These are phyloP conservation scores for Dynastes tityus DNA, from an alignment of 2,888 invertebrate species.

Conservation along the genomic window DNA sequence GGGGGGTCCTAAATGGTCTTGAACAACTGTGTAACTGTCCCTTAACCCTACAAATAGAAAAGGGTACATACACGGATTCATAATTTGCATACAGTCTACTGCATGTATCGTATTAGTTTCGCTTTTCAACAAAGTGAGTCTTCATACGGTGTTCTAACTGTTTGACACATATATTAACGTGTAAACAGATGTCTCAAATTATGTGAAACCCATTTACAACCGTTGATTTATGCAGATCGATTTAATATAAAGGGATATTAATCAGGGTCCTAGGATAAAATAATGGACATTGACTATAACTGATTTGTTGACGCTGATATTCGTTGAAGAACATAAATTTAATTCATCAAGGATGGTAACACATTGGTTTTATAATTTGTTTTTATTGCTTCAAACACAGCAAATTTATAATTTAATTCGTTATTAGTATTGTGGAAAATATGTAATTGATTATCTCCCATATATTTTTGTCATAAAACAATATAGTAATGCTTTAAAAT, in stretches of 20 bases:
- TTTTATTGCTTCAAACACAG: too few species aligned
- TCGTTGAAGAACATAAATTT: too few species aligned
- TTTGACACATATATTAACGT: conserved; percentile 55
- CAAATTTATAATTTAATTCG: too few species aligned
- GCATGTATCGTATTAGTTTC: conserved; percentile 57
- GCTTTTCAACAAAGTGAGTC: conserved; percentile 57
- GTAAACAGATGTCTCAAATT: conserved; percentile 60
- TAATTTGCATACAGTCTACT: conserved; percentile 58
- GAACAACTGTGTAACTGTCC: conserved; percentile 56
- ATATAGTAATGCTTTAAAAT: too few species aligned
- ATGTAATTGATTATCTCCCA: too few species aligned
- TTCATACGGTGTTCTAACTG: conserved; percentile 36
- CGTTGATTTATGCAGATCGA: conserved; percentile 51
- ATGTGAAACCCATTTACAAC: conserved; percentile 55
- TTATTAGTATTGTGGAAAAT: too few species aligned
- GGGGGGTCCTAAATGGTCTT: conserved; percentile 28
- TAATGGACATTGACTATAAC: conserved; percentile 17
- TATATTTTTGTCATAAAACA: too few species aligned
- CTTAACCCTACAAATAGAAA: conserved; percentile 40
- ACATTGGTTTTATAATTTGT: too few species aligned
- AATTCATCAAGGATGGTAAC: too few species aligned
- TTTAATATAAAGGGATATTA: conserved; percentile 38
- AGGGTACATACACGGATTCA: conserved; percentile 33
- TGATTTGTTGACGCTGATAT: background rate
- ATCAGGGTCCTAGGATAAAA: conserved; percentile 20